Evolutionary conservation across 2,888 invertebrate species (phyloP).

Genomic region (Megalurothrips usitatus): DNA sequence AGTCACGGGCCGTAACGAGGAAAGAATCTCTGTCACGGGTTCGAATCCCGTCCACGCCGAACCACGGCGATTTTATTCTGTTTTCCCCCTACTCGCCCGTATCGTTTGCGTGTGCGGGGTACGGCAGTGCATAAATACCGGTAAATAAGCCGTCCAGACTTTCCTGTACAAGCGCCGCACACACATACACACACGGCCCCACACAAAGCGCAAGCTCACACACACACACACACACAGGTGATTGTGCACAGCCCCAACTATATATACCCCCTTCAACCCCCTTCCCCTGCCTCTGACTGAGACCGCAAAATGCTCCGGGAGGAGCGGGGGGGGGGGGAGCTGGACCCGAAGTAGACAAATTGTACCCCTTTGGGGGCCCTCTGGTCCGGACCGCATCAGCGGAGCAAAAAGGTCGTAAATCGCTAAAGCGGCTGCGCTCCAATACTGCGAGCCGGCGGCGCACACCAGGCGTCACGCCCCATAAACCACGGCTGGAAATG

Average conservation of each 20-base stretch:
- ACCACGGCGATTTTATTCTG: neutral
- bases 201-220: neutral
- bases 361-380: neutral
- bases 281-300: neutral
- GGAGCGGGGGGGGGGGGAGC: neutral
- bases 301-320: neutral
- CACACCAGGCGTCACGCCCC: neutral
- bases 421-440: neutral
- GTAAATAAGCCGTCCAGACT: neutral
- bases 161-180: neutral
- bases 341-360: neutral
- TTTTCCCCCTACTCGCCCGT: too few relatives aligned
- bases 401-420: constrained; percentile 18
- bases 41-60: too few relatives aligned
- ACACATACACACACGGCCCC: neutral
- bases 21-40: too few relatives aligned
- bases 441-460: neutral
- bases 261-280: neutral
- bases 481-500: constrained; percentile 9
- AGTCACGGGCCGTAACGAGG: neutral
- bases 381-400: neutral
- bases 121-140: neutral
- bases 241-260: neutral
- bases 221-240: neutral
- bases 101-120: neutral